Conservation (phyloP, 2,113 vertebrate species). For the Tricholaema leucomelas region DNA sequence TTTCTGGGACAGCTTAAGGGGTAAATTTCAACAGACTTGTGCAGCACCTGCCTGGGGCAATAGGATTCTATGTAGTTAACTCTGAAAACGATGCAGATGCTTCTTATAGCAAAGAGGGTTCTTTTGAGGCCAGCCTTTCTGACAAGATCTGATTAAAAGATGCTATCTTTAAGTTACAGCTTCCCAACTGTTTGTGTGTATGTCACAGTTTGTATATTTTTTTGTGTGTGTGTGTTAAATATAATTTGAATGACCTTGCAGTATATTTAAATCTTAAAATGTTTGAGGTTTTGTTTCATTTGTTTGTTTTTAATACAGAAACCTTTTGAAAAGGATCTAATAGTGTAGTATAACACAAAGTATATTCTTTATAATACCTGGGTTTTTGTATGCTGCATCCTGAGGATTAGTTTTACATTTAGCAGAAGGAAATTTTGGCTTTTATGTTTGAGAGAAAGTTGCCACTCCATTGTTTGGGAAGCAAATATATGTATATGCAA, state of each 20-base stretch:
- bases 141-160: neutral
- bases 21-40: neutral
- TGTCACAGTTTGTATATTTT: neutral
- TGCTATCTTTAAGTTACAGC: conserved; percentile 1
- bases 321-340: neutral
- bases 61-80: neutral
- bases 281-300: neutral
- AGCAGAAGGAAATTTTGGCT: conserved; percentile 39
- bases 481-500: conserved; percentile 17
- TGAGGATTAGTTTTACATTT: conserved; percentile 56
- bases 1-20: conserved; percentile 22
- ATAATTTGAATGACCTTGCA: conserved; percentile 20
- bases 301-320: neutral
- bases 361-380: conserved; percentile 48
- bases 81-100: conserved; percentile 9
- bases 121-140: neutral
- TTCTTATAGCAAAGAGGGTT: neutral
- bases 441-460: conserved; percentile 47
- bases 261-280: conserved; percentile 36
- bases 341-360: conserved; percentile 35
- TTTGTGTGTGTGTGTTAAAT: conserved; percentile 48
- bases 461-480: conserved; percentile 6
- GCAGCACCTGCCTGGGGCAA: neutral
- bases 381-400: conserved; percentile 4
- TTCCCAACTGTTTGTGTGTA: neutral